Evolutionary conservation across 2,113 vertebrate species (phyloP).

Genomic region (Origma solitaria): DNA sequence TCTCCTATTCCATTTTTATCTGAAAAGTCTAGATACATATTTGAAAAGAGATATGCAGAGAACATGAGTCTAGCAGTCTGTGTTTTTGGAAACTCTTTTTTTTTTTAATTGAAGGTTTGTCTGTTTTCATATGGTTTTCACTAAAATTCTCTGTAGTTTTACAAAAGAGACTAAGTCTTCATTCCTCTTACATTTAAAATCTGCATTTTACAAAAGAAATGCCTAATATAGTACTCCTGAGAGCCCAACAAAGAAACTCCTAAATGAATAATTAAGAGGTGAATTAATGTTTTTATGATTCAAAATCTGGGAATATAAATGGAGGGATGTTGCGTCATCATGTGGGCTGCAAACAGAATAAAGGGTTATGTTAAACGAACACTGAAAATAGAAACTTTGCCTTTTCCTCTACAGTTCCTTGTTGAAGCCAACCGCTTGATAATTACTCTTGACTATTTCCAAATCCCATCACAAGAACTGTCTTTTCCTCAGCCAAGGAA

Average conservation of each 20-base stretch:
- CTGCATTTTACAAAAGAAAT: slow-evolving; percentile 60
- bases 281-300: slow-evolving; percentile 63
- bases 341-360: slow-evolving; percentile 70
- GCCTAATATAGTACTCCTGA: slow-evolving; percentile 56
- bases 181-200: slow-evolving; percentile 56
- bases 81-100: slow-evolving; percentile 28
- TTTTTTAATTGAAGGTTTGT: slow-evolving; percentile 59
- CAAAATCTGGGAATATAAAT: slow-evolving; percentile 65
- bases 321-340: slow-evolving; percentile 62
- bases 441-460: slow-evolving; percentile 59
- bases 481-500: slow-evolving; percentile 50
- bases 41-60: slow-evolving; percentile 40
- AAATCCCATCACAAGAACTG: slow-evolving; percentile 63
- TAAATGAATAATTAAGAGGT: slow-evolving; percentile 67
- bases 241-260: slow-evolving; percentile 57
- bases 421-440: slow-evolving; percentile 53
- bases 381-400: slow-evolving; percentile 72
- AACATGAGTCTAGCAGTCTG: slow-evolving; percentile 46
- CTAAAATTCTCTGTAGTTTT: slow-evolving; percentile 63
- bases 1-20: slow-evolving; percentile 45
- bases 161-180: slow-evolving; percentile 31
- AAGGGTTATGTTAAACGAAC: slow-evolving; percentile 68
- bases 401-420: slow-evolving; percentile 52
- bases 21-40: slow-evolving; percentile 36
- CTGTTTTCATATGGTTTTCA: slow-evolving; percentile 59